These are phyloP conservation scores for Cebidichthys violaceus DNA, from an alignment of 2,113 vertebrate species.

Conservation along the genomic window DNA sequence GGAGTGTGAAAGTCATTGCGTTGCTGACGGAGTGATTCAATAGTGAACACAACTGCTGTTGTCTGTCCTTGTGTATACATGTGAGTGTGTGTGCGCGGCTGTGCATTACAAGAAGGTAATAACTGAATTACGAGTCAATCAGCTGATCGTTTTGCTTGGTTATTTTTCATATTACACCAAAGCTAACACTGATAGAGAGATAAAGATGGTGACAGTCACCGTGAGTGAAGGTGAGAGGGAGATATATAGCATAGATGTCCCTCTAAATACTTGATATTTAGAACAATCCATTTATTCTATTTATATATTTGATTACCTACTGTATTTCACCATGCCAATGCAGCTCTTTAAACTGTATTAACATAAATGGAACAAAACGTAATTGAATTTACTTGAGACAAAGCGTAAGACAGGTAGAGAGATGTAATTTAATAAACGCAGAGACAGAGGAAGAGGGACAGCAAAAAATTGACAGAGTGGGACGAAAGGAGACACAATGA, in stretches of 20 bases:
- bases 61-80: slow-evolving; percentile 36
- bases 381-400: slow-evolving; percentile 45
- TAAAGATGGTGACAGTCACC: slow-evolving; percentile 36
- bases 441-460: slow-evolving; percentile 38
- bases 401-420: slow-evolving; percentile 29
- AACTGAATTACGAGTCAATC: slow-evolving; percentile 62
- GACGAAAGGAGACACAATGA: slow-evolving; percentile 47
- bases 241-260: not conserved
- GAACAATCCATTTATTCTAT: slow-evolving; percentile 21
- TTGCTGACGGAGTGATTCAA: slow-evolving; percentile 46
- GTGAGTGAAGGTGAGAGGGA: slow-evolving; percentile 38
- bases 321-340: slow-evolving; percentile 10
- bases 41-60: slow-evolving; percentile 24
- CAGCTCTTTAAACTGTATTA: slow-evolving; percentile 34
- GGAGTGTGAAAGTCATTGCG: slow-evolving; percentile 63
- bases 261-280: slow-evolving; percentile 33
- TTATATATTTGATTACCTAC: slow-evolving; percentile 27
- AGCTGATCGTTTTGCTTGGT: slow-evolving; percentile 52
- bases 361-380: slow-evolving; percentile 27
- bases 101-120: slow-evolving; percentile 36
- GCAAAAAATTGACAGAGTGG: slow-evolving; percentile 30
- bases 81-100: slow-evolving; percentile 9
- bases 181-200: slow-evolving; percentile 50
- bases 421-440: slow-evolving; percentile 42
- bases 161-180: slow-evolving; percentile 54